Evolutionary conservation across 2,113 vertebrate species (phyloP).

Genomic region (Jacana jacana): DNA sequence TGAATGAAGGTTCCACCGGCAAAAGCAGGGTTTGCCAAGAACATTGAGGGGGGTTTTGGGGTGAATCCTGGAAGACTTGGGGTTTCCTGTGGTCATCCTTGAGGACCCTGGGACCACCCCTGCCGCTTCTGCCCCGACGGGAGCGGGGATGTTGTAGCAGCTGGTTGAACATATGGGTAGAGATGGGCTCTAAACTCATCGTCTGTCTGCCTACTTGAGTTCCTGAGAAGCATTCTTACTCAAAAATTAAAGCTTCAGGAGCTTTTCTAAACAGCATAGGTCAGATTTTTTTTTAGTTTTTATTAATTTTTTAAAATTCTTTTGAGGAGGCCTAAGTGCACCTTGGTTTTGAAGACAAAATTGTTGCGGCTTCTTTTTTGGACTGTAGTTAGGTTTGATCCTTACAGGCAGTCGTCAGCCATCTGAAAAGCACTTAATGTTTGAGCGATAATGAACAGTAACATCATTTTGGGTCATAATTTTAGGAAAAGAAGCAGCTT

Average conservation of each 20-base stretch:
- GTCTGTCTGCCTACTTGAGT: constrained; percentile 20
- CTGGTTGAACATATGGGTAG: constrained; percentile 44
- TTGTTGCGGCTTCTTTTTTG: not conserved
- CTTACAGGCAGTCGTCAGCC: not conserved
- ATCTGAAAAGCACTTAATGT: not conserved
- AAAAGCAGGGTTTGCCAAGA: not conserved
- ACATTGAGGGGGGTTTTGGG: not conserved
- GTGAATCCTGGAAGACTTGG: not conserved
- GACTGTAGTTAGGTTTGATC: not conserved
- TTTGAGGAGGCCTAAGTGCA: not conserved
- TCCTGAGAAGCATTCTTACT: not conserved
- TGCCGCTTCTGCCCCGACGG: not conserved
- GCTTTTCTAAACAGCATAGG: not conserved
- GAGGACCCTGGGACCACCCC: not conserved
- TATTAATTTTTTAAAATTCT: not conserved
- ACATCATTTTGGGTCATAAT: not conserved
- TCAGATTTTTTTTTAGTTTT: not conserved
- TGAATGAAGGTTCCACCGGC: not conserved
- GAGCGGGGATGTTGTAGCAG: not conserved
- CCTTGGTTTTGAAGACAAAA: constrained; percentile 15
- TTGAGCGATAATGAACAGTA: not conserved
- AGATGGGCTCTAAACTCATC: constrained; percentile 45
- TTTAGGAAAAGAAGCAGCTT: not conserved
- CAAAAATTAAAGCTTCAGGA: not conserved
- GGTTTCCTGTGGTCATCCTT: not conserved